Conservation (phyloP, 2,113 vertebrate genomes). For the Cynoglossus semilaevis region DNA sequence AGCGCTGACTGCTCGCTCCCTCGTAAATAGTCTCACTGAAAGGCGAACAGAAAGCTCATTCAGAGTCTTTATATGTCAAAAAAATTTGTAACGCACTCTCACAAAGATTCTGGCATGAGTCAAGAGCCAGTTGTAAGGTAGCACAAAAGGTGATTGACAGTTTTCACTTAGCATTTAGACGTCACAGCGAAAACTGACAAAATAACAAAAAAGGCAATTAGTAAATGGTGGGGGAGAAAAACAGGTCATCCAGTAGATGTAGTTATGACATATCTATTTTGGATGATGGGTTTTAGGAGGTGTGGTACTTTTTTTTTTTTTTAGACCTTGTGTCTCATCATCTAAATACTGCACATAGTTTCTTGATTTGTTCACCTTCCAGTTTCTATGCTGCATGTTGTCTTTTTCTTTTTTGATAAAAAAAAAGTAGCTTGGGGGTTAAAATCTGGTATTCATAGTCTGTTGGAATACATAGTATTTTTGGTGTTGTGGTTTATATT, state of each 20-base stretch:
- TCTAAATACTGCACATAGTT: slow-evolving; percentile 17
- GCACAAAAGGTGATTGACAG: not conserved
- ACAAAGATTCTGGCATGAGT: not conserved
- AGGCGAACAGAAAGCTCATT: not conserved
- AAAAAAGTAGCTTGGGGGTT: not conserved
- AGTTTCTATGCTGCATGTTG: slow-evolving; percentile 5
- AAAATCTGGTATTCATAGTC: not conserved
- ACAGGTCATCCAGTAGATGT: not conserved
- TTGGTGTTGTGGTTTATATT: not conserved
- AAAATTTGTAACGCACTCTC: not conserved
- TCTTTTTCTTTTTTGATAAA: not conserved
- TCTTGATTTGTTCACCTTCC: not conserved
- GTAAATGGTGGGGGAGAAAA: not conserved
- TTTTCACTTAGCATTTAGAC: not conserved
- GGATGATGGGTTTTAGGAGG: not conserved
- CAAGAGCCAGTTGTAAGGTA: not conserved
- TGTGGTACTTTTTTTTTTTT: not conserved
- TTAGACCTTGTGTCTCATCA: slow-evolving; percentile 1
- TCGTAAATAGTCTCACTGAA: not conserved
- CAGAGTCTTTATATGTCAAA: not conserved
- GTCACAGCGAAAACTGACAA: not conserved
- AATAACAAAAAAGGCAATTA: not conserved
- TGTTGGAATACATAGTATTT: not conserved
- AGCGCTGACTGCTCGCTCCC: not conserved
- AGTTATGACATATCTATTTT: not conserved